Conservation (phyloP, 1,140 invertebrate species). For the Papilio xuthus region DNA sequence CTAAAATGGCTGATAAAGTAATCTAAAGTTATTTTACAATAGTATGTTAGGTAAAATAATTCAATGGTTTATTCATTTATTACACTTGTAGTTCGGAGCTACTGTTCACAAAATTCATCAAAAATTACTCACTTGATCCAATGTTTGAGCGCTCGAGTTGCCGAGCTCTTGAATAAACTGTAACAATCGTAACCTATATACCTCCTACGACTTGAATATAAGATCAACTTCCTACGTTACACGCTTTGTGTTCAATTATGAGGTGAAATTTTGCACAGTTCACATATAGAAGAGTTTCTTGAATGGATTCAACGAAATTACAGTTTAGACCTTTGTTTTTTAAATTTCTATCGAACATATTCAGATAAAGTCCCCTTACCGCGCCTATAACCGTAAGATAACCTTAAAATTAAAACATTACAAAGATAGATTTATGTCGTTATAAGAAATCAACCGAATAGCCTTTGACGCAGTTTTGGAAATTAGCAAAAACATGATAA, state of each 20-base stretch:
- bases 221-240: background rate
- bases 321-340: no score
- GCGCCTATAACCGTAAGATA: no score
- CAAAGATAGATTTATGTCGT: no score
- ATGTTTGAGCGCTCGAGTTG: slow-evolving; percentile 5
- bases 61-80: background rate
- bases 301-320: background rate
- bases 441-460: no score
- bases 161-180: slow-evolving; percentile 16
- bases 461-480: no score
- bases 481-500: no score
- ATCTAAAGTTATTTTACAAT: background rate
- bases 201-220: slow-evolving; percentile 3
- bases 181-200: slow-evolving; percentile 16
- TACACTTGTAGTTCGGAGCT: background rate
- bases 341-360: no score
- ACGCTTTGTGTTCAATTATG: slow-evolving; percentile 15
- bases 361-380: no score
- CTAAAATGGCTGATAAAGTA: background rate
- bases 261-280: background rate
- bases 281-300: background rate
- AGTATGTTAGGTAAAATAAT: background rate
- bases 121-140: slow-evolving; percentile 21
- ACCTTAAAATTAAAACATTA: no score
- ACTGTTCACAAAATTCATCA: slow-evolving; percentile 11